Percentiles rank a stretch among this genome's conserved stretches.
These are phyloP conservation scores for Timema podura DNA, from an alignment of 2,888 invertebrate species.

Conservation along the genomic window DNA sequence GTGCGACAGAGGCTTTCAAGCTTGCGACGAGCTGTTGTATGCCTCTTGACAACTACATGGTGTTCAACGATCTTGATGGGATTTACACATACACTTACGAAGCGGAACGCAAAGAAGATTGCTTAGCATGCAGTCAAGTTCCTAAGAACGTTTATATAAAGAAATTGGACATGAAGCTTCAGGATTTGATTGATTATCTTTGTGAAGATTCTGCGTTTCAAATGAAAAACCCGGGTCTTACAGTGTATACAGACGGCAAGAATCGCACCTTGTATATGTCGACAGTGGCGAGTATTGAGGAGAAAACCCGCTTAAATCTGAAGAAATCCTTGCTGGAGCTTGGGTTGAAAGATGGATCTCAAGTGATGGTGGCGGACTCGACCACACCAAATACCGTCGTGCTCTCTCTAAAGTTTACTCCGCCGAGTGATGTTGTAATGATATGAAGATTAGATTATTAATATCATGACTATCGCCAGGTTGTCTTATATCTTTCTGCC, in stretches of 20 bases:
- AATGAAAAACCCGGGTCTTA: slow-evolving; percentile 89
- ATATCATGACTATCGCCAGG: background rate
- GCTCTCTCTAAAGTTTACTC: slow-evolving; percentile 63
- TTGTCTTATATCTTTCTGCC: background rate
- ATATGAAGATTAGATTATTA: background rate
- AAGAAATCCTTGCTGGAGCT: slow-evolving; percentile 82
- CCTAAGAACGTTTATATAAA: slow-evolving; percentile 27
- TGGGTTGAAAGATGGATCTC: slow-evolving; percentile 76
- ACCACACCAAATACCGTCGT: slow-evolving; percentile 81
- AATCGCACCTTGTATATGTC: slow-evolving; percentile 93
- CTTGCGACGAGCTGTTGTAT: slow-evolving; percentile 88
- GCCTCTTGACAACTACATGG: slow-evolving; percentile 92
- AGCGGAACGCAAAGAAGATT: slow-evolving; percentile 81
- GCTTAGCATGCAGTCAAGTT: slow-evolving; percentile 78
- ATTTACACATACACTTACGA: slow-evolving; percentile 94
- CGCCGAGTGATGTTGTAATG: slow-evolving; percentile 19
- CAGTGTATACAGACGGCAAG: slow-evolving; percentile 74
- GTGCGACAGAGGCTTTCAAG: slow-evolving; percentile 96
- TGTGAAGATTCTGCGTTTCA: slow-evolving; percentile 74
- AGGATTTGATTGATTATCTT: slow-evolving; percentile 75
- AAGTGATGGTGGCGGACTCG: slow-evolving; percentile 79
- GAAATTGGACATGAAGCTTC: slow-evolving; percentile 46
- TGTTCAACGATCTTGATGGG: slow-evolving; percentile 93
- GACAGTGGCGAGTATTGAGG: slow-evolving; percentile 86
- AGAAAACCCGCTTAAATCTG: slow-evolving; percentile 81